phyloP scores from a whole-genome alignment of 2,113 vertebrate genomes.

The Fregetta grallaria region DNA sequence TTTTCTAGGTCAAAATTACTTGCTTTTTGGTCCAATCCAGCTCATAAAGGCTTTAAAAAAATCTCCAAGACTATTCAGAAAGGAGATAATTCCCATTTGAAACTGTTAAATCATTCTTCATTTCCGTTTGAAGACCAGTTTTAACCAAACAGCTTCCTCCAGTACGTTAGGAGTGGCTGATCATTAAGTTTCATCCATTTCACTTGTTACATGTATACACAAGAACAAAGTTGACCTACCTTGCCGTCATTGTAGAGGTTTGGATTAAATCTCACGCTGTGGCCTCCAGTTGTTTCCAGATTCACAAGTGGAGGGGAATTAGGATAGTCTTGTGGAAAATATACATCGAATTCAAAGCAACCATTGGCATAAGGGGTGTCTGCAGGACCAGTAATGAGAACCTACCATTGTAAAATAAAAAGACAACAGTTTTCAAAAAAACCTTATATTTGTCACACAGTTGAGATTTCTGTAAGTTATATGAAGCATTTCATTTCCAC shows the following conservation, averaged over 20 bases:
- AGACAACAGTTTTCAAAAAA: neutral
- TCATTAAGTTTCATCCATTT: neutral
- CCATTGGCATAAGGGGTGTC: slow-evolving; percentile 98
- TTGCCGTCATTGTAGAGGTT: slow-evolving; percentile 99
- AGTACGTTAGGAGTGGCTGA: neutral
- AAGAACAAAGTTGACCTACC: slow-evolving; percentile 66
- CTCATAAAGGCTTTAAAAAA: neutral
- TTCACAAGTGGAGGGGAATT: slow-evolving; percentile 98
- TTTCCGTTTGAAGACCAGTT: neutral
- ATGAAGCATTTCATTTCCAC: neutral
- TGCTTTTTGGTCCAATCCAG: neutral
- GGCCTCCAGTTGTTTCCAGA: slow-evolving; percentile 96
- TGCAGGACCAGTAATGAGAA: slow-evolving; percentile 96
- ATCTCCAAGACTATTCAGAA: neutral
- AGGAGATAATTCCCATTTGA: neutral
- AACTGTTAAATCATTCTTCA: neutral
- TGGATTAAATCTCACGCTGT: slow-evolving; percentile 97
- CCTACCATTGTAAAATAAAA: slow-evolving; percentile 65
- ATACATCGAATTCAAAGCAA: slow-evolving; percentile 98
- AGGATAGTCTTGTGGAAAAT: slow-evolving; percentile 99
- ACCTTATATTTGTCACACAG: neutral
- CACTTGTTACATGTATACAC: neutral
- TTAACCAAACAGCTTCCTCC: neutral
- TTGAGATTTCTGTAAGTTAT: neutral
- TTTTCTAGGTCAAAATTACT: neutral